Evolutionary conservation across 2,113 vertebrate species (phyloP).

Genomic region (Aegithalos caudatus): DNA sequence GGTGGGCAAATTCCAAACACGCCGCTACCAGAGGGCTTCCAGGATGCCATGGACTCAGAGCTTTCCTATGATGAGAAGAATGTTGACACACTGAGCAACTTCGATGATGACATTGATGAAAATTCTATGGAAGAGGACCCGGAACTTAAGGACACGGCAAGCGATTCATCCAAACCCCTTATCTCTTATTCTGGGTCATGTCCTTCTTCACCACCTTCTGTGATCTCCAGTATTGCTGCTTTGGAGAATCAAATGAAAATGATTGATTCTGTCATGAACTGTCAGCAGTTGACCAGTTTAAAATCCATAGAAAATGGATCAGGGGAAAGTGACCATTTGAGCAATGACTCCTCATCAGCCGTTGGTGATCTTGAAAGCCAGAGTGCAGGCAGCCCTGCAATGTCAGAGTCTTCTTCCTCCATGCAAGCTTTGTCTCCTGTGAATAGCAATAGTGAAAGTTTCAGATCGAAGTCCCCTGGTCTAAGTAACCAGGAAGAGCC

Average conservation of each 20-base stretch:
- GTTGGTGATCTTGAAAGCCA: constrained; percentile 89
- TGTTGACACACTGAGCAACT: constrained; percentile 86
- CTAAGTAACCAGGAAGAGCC: constrained; percentile 81
- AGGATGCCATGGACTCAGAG: constrained; percentile 89
- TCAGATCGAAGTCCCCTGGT: constrained; percentile 88
- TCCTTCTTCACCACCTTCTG: constrained; percentile 90
- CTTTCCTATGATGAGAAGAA: constrained; percentile 90
- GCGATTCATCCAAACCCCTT: constrained; percentile 79
- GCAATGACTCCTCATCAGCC: constrained; percentile 86
- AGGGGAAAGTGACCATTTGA: constrained; percentile 87
- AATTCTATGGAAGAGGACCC: constrained; percentile 92
- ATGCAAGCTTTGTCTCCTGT: constrained; percentile 89
- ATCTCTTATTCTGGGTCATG: constrained; percentile 80
- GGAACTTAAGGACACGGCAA: constrained; percentile 79
- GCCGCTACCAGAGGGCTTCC: constrained; percentile 87
- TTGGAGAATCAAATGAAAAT: constrained; percentile 99
- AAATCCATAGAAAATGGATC: constrained; percentile 87
- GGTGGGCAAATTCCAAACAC: constrained; percentile 98
- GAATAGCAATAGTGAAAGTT: constrained; percentile 88
- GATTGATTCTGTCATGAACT: constrained; percentile 91
- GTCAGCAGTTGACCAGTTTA: constrained; percentile 80
- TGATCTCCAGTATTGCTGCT: constrained; percentile 95
- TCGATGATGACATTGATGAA: constrained; percentile 91
- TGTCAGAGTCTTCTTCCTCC: constrained; percentile 92
- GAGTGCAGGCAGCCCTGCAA: constrained; percentile 90